These are phyloP conservation scores for Steinernema hermaphroditum DNA, from an alignment of 2,888 invertebrate species.

Conservation along the genomic window DNA sequence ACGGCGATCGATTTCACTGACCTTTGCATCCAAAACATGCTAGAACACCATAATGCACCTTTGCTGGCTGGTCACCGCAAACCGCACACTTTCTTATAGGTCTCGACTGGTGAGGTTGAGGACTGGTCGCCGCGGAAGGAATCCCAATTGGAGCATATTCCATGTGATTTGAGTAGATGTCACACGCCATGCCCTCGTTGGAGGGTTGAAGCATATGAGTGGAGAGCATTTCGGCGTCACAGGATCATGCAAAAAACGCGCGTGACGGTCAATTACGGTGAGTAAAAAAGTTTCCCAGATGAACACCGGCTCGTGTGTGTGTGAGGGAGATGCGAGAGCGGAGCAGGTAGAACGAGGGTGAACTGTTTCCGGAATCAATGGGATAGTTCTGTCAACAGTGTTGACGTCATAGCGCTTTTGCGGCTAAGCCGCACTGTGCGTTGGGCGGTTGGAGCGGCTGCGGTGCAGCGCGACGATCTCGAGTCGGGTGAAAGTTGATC, in stretches of 20 bases:
- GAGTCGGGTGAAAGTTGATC: conserved; percentile 14
- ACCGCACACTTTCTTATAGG: conserved; percentile 49
- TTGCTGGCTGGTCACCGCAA: conserved; percentile 60
- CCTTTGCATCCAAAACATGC: conserved; percentile 56
- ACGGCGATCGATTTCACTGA: neutral
- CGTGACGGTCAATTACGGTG: neutral
- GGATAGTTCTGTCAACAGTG: conserved; percentile 28
- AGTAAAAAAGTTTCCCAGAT: neutral
- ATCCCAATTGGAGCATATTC: neutral
- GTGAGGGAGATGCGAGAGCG: conserved; percentile 2
- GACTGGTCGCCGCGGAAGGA: neutral
- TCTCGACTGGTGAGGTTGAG: conserved; percentile 16
- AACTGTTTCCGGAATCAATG: conserved; percentile 30
- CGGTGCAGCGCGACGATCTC: neutral
- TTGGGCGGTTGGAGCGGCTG: conserved; percentile 7
- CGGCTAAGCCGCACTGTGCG: conserved; percentile 10
- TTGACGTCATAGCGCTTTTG: conserved; percentile 26
- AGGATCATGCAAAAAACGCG: neutral
- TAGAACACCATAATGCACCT: conserved; percentile 60
- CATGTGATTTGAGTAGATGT: conserved; percentile 3
- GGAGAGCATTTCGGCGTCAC: neutral
- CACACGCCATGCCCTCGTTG: conserved; percentile 12
- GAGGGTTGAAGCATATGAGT: conserved; percentile 15
- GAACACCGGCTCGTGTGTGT: neutral
- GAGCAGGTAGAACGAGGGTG: conserved; percentile 27